Evolutionary conservation across 1,140 invertebrate genomes (phyloP).

Genomic region (Papilio helenus): DNA sequence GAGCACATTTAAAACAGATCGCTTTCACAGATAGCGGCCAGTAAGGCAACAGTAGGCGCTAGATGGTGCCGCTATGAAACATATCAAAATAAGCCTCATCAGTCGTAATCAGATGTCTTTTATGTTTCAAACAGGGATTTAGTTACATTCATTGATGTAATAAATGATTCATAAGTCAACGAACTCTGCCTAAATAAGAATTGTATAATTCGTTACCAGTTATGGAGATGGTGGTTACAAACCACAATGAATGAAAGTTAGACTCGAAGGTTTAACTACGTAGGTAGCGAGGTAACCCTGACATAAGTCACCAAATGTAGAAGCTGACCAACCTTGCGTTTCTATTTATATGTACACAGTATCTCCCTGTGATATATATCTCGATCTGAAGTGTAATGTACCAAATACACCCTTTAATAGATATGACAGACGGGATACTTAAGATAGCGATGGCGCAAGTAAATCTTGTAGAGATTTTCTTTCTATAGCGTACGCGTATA

Average conservation of each 20-base stretch:
- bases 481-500: constrained; percentile 13
- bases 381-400: constrained; percentile 50
- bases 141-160: constrained; percentile 45
- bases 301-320: constrained; percentile 81
- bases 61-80: constrained; percentile 27
- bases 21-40: constrained; percentile 34
- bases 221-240: constrained; percentile 45
- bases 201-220: constrained; percentile 50
- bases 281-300: constrained; percentile 67
- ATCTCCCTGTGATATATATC: constrained; percentile 59
- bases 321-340: constrained; percentile 76
- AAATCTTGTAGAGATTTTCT: constrained; percentile 34
- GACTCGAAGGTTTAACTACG: constrained; percentile 48
- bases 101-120: constrained; percentile 41
- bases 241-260: constrained; percentile 60
- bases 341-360: constrained; percentile 66
- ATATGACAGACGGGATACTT: constrained; percentile 37
- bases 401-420: constrained; percentile 46
- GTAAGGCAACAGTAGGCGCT: constrained; percentile 20
- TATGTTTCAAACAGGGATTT: constrained; percentile 36
- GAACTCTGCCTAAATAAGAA: constrained; percentile 56
- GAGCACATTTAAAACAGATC: constrained; percentile 43
- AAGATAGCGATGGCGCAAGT: constrained; percentile 48
- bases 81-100: constrained; percentile 50
- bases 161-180: constrained; percentile 65